Conservation (phyloP, 2,797 vertebrate species). For the Agapornis canus region DNA sequence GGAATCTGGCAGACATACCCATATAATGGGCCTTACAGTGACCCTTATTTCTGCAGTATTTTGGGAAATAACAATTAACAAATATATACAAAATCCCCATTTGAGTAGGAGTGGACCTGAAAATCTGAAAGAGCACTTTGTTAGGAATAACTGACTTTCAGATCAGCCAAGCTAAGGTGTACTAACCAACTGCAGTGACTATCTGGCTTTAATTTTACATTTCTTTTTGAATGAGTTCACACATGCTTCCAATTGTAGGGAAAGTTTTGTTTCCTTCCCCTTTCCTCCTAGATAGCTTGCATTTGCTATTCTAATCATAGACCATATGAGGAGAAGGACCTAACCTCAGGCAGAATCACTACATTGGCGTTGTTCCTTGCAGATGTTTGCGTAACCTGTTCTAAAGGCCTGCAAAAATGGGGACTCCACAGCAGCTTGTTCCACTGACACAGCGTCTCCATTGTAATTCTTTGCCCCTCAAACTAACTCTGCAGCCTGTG, state of each 20-base stretch:
- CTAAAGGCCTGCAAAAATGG: neutral
- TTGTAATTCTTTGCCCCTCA: neutral
- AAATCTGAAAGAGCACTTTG: neutral
- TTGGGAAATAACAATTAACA: neutral
- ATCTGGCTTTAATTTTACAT: constrained; percentile 42
- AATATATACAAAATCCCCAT: neutral
- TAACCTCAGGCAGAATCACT: constrained; percentile 8
- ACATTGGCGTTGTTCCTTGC: neutral
- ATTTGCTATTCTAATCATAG: constrained; percentile 39
- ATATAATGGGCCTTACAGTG: neutral
- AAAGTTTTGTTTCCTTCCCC: constrained; percentile 12
- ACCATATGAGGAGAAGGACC: neutral
- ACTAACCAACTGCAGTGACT: neutral
- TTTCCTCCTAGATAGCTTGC: constrained; percentile 17
- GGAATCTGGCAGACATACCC: neutral
- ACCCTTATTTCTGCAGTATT: neutral
- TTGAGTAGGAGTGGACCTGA: neutral
- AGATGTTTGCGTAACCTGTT: constrained; percentile 10
- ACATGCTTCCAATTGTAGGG: constrained; percentile 58
- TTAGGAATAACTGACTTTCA: neutral
- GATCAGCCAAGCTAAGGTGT: neutral
- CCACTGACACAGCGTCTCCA: neutral
- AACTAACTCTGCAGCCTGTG: neutral
- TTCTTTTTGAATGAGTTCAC: constrained; percentile 13
- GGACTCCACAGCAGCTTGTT: neutral